phyloP scores from a whole-genome alignment of 2,888 invertebrate genomes.

The Tribolium freemani region DNA sequence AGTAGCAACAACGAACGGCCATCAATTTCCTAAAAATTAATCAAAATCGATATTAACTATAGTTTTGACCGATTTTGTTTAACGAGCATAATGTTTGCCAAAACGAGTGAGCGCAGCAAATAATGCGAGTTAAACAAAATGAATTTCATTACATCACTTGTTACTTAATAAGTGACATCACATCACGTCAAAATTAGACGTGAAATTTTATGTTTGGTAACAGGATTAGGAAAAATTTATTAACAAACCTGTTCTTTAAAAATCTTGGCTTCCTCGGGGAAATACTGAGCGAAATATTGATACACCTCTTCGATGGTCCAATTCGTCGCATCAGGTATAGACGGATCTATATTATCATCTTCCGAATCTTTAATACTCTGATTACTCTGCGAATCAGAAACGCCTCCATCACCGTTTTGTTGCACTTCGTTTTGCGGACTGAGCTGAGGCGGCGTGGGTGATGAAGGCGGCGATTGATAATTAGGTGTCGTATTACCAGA shows the following conservation, averaged over 20 bases:
- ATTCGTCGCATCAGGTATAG: conserved; percentile 82
- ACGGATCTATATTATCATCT: conserved; percentile 72
- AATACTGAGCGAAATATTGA: conserved; percentile 82
- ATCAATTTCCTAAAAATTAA: conserved; percentile 83
- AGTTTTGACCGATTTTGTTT: too few species aligned
- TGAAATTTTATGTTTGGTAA: too few species aligned
- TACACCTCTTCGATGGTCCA: conserved; percentile 90
- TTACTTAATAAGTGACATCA: too few species aligned
- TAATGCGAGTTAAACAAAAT: too few species aligned
- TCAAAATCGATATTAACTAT: too few species aligned
- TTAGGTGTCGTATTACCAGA: conserved; percentile 53
- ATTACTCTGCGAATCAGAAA: conserved; percentile 57
- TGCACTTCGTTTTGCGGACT: conserved; percentile 61
- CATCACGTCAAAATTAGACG: too few species aligned
- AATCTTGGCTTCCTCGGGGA: conserved; percentile 84
- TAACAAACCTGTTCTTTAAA: conserved; percentile 84
- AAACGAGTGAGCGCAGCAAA: too few species aligned
- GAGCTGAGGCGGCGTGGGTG: conserved; percentile 62
- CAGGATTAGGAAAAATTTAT: too few species aligned
- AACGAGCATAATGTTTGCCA: too few species aligned
- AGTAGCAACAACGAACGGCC: conserved; percentile 89
- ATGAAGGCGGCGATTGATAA: conserved; percentile 53
- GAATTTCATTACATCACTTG: too few species aligned
- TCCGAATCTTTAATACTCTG: conserved; percentile 55
- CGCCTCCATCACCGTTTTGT: conserved; percentile 36